These are phyloP conservation scores for Drosophila rhopaloa DNA, from an alignment of 1,140 invertebrate genomes.

Conservation along the genomic window DNA sequence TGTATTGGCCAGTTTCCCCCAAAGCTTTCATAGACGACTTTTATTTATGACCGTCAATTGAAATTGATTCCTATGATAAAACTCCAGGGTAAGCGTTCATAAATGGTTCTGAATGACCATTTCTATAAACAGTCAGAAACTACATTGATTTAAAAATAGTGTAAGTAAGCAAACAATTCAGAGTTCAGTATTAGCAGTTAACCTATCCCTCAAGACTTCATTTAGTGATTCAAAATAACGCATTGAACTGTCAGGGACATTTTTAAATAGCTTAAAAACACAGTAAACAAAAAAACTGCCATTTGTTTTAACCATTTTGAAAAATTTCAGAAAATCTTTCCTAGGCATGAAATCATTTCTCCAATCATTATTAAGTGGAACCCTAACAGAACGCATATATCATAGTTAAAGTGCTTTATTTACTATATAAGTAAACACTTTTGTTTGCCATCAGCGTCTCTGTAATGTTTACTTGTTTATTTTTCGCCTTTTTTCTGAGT, in stretches of 20 bases:
- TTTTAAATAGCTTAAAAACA: neutral
- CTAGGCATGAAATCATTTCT: constrained; percentile 17
- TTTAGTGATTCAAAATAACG: no score
- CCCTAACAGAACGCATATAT: constrained; percentile 1
- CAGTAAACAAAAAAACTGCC: neutral
- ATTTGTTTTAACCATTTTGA: neutral
- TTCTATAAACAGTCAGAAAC: no score
- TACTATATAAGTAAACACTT: constrained; percentile 55
- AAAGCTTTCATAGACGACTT: constrained; percentile 17
- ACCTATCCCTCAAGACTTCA: no score
- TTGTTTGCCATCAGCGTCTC: constrained; percentile 50
- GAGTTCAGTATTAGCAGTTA: no score
- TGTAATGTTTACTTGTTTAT: constrained; percentile 46
- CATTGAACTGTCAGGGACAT: no score
- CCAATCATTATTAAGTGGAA: neutral
- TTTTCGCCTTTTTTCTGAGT: constrained; percentile 44
- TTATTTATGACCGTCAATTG: constrained; percentile 26
- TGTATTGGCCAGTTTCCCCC: constrained; percentile 31
- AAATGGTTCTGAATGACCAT: neutral
- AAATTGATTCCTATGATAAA: constrained; percentile 22
- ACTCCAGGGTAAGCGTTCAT: constrained; percentile 10
- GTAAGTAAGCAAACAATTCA: no score
- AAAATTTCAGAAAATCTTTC: neutral
- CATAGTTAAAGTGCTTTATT: constrained; percentile 43
- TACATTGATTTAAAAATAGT: no score